Conservation (phyloP, 2,888 invertebrate species). For the Monopis laevigella region DNA sequence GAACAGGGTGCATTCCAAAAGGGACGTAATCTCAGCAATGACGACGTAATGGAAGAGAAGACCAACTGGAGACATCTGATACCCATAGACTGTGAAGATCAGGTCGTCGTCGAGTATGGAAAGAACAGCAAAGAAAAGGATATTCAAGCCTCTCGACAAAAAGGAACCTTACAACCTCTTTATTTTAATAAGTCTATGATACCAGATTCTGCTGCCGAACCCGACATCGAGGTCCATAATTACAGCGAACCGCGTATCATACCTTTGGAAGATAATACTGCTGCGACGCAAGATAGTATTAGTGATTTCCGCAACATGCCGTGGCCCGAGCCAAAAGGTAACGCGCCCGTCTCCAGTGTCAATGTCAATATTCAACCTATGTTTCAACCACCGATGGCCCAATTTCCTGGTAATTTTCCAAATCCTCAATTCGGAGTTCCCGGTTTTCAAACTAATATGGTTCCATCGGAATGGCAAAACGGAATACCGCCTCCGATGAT, state of each 20-base stretch:
- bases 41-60: conserved; percentile 85
- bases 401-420: conserved; percentile 54
- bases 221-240: conserved; percentile 82
- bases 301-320: conserved; percentile 80
- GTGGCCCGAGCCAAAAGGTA: conserved; percentile 87
- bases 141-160: conserved; percentile 88
- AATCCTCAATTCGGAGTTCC: conserved; percentile 53
- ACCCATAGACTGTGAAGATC: conserved; percentile 73
- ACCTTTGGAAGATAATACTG: conserved; percentile 84
- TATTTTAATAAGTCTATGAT: conserved; percentile 85
- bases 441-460: conserved; percentile 45
- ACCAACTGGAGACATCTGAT: conserved; percentile 79
- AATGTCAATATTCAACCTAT: conserved; percentile 41
- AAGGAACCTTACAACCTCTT: conserved; percentile 81
- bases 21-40: conserved; percentile 77
- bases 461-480: conserved; percentile 51
- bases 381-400: conserved; percentile 56
- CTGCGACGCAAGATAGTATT: conserved; percentile 82
- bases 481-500: conserved; percentile 45
- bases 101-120: conserved; percentile 73
- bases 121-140: conserved; percentile 87
- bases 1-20: conserved; percentile 87
- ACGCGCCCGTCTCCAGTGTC: conserved; percentile 48
- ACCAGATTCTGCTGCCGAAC: conserved; percentile 88
- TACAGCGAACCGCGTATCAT: conserved; percentile 83